Evolutionary conservation across 2,888 invertebrate genomes (phyloP).

Genomic region (Sipha maydis): DNA sequence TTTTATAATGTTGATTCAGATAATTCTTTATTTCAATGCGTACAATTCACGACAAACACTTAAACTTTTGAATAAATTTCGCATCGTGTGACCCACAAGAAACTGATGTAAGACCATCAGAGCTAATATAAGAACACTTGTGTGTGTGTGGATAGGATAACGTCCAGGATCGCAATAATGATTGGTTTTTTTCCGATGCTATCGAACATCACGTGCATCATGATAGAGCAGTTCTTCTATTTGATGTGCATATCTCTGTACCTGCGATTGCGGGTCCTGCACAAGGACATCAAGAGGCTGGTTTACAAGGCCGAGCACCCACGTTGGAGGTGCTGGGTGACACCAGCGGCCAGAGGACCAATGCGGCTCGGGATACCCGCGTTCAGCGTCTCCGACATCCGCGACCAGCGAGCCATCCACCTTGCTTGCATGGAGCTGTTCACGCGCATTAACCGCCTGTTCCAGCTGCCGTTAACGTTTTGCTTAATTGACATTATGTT

Average conservation of each 20-base stretch:
- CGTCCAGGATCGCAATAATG: not conserved
- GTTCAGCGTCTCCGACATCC: slow-evolving; percentile 36
- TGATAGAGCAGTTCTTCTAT: slow-evolving; percentile 49
- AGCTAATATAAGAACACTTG: not conserved
- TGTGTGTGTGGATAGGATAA: not conserved
- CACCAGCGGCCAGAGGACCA: not conserved
- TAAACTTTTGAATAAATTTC: too few relatives aligned
- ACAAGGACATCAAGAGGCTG: slow-evolving; percentile 20
- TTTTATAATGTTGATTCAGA: too few relatives aligned
- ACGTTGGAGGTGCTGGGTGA: slow-evolving; percentile 38
- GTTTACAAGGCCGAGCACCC: slow-evolving; percentile 30
- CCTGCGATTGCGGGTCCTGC: slow-evolving; percentile 17
- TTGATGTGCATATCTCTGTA: slow-evolving; percentile 43
- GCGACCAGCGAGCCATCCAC: slow-evolving; percentile 23
- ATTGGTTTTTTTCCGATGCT: slow-evolving; percentile 16
- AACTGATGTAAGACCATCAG: too few relatives aligned
- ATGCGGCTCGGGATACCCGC: slow-evolving; percentile 34
- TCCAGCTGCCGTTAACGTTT: slow-evolving; percentile 43
- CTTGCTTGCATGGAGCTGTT: slow-evolving; percentile 48
- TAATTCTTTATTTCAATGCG: too few relatives aligned
- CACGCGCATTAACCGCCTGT: slow-evolving; percentile 35
- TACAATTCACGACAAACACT: too few relatives aligned
- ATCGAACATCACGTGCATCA: slow-evolving; percentile 50
- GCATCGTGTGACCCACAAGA: too few relatives aligned
- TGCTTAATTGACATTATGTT: too few relatives aligned